phyloP scores from a whole-genome alignment of 1,140 invertebrate genomes.

The Stegodyphus dumicola region DNA sequence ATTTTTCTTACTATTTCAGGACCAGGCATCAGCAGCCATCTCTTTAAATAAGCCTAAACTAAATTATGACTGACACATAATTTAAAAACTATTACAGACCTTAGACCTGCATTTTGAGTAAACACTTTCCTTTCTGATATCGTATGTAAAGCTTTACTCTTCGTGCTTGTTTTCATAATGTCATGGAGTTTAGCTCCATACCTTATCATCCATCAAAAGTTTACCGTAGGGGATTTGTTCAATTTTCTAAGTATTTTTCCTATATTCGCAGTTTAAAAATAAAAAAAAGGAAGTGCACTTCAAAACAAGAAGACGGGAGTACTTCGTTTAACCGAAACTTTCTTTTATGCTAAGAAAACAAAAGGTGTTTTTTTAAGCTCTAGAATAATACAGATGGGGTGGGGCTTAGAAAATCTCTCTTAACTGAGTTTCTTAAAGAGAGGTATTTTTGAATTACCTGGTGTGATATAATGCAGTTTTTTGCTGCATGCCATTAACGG shows the following conservation, averaged over 20 bases:
- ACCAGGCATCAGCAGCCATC: too few species aligned
- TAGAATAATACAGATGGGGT: background rate
- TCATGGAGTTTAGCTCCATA: background rate
- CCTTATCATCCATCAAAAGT: slow-evolving; percentile 39
- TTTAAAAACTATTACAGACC: too few species aligned
- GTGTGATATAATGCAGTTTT: background rate
- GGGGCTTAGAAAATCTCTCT: background rate
- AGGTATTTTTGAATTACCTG: background rate
- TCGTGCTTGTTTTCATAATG: too few species aligned
- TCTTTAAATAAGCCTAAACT: too few species aligned
- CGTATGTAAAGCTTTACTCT: too few species aligned
- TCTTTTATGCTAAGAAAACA: background rate
- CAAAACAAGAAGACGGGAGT: too few species aligned
- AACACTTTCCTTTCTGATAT: too few species aligned
- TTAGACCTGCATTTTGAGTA: too few species aligned
- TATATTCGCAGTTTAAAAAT: background rate
- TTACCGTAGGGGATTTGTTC: slow-evolving; percentile 38
- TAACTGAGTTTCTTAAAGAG: slow-evolving; percentile 14
- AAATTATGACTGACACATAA: too few species aligned
- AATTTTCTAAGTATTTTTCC: background rate
- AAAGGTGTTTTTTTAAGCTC: slow-evolving; percentile 1
- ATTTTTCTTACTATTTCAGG: too few species aligned
- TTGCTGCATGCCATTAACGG: slow-evolving; percentile 3
- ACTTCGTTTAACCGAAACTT: background rate
- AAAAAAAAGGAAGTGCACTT: too few species aligned